These are phyloP conservation scores for Meiosimyza platycephala DNA, from an alignment of 2,888 invertebrate genomes.

Conservation along the genomic window DNA sequence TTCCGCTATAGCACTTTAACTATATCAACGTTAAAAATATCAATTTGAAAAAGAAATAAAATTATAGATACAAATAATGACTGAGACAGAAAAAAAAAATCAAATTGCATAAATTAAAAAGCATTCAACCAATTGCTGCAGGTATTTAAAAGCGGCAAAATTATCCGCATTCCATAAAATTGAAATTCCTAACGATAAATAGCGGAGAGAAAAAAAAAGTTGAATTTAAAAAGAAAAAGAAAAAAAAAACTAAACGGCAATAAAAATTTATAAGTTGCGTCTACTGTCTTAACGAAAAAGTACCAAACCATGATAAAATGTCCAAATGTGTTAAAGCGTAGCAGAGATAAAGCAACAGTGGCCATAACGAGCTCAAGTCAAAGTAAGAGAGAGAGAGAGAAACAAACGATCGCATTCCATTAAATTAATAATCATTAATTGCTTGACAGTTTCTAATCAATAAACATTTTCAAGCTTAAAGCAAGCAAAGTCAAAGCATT, in stretches of 20 bases:
- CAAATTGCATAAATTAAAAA: background rate
- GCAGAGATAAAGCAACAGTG: background rate
- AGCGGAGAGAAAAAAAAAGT: slow-evolving; percentile 34
- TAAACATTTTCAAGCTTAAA: slow-evolving; percentile 1
- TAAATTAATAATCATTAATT: slow-evolving; percentile 31
- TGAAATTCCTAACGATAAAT: slow-evolving; percentile 19
- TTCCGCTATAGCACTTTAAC: no score
- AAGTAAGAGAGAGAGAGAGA: slow-evolving; percentile 47
- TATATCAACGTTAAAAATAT: no score
- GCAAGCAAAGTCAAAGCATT: slow-evolving; percentile 5
- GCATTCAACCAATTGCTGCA: background rate
- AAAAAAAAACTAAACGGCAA: slow-evolving; percentile 51
- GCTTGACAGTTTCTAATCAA: slow-evolving; percentile 9
- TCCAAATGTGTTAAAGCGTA: slow-evolving; percentile 7
- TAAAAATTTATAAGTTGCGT: slow-evolving; percentile 28
- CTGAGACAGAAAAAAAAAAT: no score
- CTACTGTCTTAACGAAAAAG: no score
- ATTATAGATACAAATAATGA: no score
- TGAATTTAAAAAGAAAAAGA: background rate
- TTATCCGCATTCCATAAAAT: slow-evolving; percentile 49
- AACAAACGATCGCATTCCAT: slow-evolving; percentile 38
- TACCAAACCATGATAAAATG: no score
- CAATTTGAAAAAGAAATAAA: no score
- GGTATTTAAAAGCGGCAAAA: slow-evolving; percentile 53
- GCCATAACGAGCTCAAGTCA: slow-evolving; percentile 33